phyloP scores from a whole-genome alignment of 2,797 vertebrate genomes.

The Brachyalestes nurse region DNA sequence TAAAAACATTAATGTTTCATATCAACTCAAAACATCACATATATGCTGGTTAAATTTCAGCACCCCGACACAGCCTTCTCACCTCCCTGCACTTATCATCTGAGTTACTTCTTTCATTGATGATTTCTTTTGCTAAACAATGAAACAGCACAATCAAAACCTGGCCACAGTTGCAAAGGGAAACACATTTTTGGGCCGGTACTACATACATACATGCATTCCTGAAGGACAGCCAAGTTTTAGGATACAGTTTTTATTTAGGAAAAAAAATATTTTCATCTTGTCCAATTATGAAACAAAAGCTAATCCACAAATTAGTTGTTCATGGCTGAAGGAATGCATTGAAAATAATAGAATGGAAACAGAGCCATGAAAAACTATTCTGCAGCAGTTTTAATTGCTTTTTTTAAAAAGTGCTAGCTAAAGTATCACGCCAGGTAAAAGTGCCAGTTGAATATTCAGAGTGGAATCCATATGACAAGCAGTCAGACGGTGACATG shows the following conservation, averaged over 20 bases:
- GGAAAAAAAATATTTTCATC: too few relatives aligned
- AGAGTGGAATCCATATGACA: background rate
- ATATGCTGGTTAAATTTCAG: too few relatives aligned
- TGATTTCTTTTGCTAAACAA: too few relatives aligned
- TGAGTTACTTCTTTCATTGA: too few relatives aligned
- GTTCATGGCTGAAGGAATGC: background rate
- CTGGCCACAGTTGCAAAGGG: background rate
- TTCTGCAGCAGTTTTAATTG: background rate
- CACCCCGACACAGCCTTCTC: too few relatives aligned
- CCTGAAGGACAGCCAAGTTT: background rate
- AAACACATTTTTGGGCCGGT: background rate
- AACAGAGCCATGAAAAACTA: background rate
- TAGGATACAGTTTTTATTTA: background rate
- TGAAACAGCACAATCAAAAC: too few relatives aligned
- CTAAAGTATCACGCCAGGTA: background rate
- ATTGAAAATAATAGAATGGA: background rate
- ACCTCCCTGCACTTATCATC: too few relatives aligned
- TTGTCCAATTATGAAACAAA: background rate
- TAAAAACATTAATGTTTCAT: too few relatives aligned
- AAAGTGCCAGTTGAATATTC: background rate
- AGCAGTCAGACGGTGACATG: background rate
- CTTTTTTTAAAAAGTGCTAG: conserved; percentile 63
- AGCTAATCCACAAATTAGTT: background rate
- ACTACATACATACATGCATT: background rate
- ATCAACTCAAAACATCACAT: too few relatives aligned